Evolutionary conservation across 2,888 invertebrate species (phyloP).

Genomic region (Apamea monoglypha): DNA sequence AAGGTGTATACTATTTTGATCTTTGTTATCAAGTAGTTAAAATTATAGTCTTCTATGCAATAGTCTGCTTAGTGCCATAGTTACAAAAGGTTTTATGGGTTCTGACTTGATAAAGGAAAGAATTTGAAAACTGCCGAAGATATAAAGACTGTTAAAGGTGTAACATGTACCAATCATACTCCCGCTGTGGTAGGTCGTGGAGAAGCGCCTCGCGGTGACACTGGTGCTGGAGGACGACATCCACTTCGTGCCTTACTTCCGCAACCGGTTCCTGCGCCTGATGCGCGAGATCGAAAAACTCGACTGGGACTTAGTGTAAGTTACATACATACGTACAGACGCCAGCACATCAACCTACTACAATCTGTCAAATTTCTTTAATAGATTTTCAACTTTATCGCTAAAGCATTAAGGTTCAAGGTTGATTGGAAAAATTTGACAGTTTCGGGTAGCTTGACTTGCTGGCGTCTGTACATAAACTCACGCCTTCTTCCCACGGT

Average conservation of each 20-base stretch:
- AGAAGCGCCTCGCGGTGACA: conserved; percentile 90
- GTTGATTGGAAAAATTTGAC: no score
- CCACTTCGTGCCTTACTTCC: conserved; percentile 97
- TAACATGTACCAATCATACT: neutral
- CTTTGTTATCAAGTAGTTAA: neutral
- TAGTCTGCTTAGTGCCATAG: neutral
- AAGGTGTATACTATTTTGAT: neutral
- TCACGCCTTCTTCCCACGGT: neutral
- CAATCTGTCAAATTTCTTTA: no score
- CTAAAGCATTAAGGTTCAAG: no score
- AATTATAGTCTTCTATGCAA: neutral
- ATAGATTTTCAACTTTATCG: no score
- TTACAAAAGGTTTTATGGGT: neutral
- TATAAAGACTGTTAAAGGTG: neutral
- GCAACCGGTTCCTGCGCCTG: conserved; percentile 91
- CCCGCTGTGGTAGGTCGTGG: conserved; percentile 85
- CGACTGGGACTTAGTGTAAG: conserved; percentile 98
- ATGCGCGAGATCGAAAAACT: conserved; percentile 91
- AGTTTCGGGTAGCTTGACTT: no score
- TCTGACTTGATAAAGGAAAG: neutral
- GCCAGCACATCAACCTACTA: no score
- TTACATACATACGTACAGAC: neutral
- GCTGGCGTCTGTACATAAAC: no score
- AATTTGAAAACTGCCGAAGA: neutral
- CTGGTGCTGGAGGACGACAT: conserved; percentile 98